Base-by-base conservation (phyloP, 2,888 invertebrate genomes). In the Choristoneura rosaceana region DNA sequence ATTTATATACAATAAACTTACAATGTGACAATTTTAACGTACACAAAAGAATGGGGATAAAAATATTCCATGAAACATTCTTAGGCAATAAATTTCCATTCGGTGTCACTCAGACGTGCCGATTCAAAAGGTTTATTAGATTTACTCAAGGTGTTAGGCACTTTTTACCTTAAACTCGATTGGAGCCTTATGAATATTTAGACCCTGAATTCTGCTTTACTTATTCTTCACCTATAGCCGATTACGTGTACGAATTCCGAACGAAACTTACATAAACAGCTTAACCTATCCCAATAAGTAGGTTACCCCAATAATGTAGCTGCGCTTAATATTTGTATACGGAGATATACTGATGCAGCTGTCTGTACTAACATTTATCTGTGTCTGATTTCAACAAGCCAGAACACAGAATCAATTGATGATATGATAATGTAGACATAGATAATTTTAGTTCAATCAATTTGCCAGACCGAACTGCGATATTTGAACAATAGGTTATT, bases 401-500 rank as follows among this genome's bases (percentile, higher is more conserved):
- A 3, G 38, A 62, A 61, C 9, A 4, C 60, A 61, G 3, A 33
- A 34, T 52, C 17, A 25, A 61, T 52, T 61, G 14, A 33, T 52
- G 17, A 14, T 34, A 33, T 52, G 17, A 14, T 34, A 15, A 66
- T 52, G 12, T 65, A 60, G 47, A 59, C n/a, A 34, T 50, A 59
- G 47, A 41, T 66, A 61, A 67, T 62, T 33, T 58, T 17, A 62
- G 47, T 62, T 67, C 47, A 52, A 68, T 58, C 38, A 68, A 67
- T 71, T 68, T 68, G 58, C 38, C 71, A 55, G 17, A 69, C 43
- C n/a, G 47, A 25, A 38, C 62, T 25, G 33, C 34, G 25, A 47
- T 41, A 50, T 71, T 69, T 64, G 73, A 68, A 75, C 70, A 69
- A 74, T 74, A 78, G n/a, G 82, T 81, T 76, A 79, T n/a, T n/a